These are phyloP conservation scores for Diploscapter pachys DNA, from an alignment of 1,140 invertebrate species.

Conservation along the genomic window DNA sequence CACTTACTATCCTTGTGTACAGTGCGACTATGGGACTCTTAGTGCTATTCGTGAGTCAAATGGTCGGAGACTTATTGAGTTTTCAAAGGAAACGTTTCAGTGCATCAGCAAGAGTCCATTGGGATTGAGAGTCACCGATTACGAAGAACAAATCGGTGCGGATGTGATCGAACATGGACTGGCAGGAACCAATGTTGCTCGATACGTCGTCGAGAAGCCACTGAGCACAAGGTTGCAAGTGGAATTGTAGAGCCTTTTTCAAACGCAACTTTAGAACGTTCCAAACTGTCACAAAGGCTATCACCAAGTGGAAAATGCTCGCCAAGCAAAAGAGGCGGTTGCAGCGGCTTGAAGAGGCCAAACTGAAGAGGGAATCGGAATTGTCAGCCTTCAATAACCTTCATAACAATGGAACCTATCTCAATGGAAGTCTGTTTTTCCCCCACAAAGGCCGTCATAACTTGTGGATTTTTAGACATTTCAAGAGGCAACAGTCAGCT, in stretches of 20 bases:
- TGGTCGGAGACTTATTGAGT: neutral
- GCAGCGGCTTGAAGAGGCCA: conserved; percentile 35
- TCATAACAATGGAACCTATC: too few relatives aligned
- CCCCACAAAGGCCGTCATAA: neutral
- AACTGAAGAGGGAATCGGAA: conserved; percentile 17
- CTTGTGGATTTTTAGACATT: neutral
- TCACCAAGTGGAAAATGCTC: conserved; percentile 46
- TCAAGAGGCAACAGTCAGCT: neutral
- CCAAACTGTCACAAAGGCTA: conserved; percentile 40
- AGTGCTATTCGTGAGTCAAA: conserved; percentile 28
- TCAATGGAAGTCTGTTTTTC: neutral
- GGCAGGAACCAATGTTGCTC: conserved; percentile 37
- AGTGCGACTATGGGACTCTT: conserved; percentile 29
- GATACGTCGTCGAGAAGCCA: conserved; percentile 40
- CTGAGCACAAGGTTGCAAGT: conserved; percentile 33
- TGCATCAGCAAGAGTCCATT: conserved; percentile 38
- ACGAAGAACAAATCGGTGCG: conserved; percentile 43
- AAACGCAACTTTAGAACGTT: conserved; percentile 29
- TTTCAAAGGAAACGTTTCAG: conserved; percentile 11
- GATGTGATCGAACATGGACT: conserved; percentile 41
- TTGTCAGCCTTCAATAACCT: neutral
- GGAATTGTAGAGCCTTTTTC: neutral
- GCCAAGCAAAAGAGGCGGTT: conserved; percentile 39
- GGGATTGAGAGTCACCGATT: conserved; percentile 39
- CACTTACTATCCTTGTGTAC: conserved; percentile 31